Conservation (phyloP, 2,888 invertebrate genomes). For the Meliscaeva auricollis region DNA sequence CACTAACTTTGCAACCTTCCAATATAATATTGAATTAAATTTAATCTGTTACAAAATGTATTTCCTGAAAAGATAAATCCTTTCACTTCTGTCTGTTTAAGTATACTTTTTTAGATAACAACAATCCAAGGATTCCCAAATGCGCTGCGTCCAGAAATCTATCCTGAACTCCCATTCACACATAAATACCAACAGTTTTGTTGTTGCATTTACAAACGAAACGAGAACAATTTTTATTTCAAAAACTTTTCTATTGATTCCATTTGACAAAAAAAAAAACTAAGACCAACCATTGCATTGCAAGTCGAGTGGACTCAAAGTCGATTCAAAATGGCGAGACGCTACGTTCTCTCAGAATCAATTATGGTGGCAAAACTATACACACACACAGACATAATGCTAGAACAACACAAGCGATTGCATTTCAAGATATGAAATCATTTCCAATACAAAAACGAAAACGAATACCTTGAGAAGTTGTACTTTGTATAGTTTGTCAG, state of each 20-base stretch:
- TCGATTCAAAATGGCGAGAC: neutral
- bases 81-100: slow-evolving; percentile 38
- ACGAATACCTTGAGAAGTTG: slow-evolving; percentile 18
- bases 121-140: slow-evolving; percentile 48
- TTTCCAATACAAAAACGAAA: slow-evolving; percentile 44
- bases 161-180: neutral
- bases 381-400: slow-evolving; percentile 33
- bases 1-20: neutral
- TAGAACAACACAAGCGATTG: slow-evolving; percentile 57
- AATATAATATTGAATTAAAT: slow-evolving; percentile 42
- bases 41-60: slow-evolving; percentile 59
- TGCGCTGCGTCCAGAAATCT: slow-evolving; percentile 13
- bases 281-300: slow-evolving; percentile 31
- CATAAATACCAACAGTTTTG: neutral
- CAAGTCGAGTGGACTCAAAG: slow-evolving; percentile 1
- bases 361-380: slow-evolving; percentile 47
- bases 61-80: slow-evolving; percentile 48
- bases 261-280: slow-evolving; percentile 66
- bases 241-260: slow-evolving; percentile 67
- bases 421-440: slow-evolving; percentile 68
- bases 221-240: slow-evolving; percentile 60
- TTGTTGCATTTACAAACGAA: neutral
- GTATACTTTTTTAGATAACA: slow-evolving; percentile 55
- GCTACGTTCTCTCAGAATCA: slow-evolving; percentile 32
- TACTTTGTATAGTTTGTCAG: slow-evolving; percentile 25